Percentiles rank a stretch among this genome's conserved stretches.
Conservation (phyloP, 2,113 vertebrate genomes). For the Pipa parva region DNA sequence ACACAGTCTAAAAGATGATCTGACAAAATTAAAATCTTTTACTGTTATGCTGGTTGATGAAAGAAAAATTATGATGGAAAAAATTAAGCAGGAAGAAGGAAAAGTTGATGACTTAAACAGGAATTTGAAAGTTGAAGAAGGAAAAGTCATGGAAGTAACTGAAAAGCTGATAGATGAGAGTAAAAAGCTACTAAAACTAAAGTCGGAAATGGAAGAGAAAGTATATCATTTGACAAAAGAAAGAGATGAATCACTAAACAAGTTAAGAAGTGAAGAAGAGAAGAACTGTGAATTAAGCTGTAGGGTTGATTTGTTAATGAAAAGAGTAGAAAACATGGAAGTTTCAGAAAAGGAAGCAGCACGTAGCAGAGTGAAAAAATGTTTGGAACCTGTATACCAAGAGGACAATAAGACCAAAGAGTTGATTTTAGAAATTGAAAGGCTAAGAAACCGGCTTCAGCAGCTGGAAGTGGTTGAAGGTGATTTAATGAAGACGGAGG, state of each 20-base stretch:
- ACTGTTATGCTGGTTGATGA: slow-evolving; percentile 89
- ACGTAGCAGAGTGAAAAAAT: slow-evolving; percentile 60
- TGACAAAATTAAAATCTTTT: slow-evolving; percentile 90
- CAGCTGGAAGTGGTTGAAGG: slow-evolving; percentile 90
- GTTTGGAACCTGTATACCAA: slow-evolving; percentile 57
- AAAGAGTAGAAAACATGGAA: slow-evolving; percentile 73
- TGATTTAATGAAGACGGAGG: slow-evolving; percentile 93
- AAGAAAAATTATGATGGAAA: slow-evolving; percentile 84
- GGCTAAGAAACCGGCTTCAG: slow-evolving; percentile 81
- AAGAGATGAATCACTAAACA: slow-evolving; percentile 72
- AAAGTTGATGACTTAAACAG: slow-evolving; percentile 76
- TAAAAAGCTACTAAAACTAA: slow-evolving; percentile 86
- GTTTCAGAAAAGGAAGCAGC: slow-evolving; percentile 69
- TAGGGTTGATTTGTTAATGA: slow-evolving; percentile 71
- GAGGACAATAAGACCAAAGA: slow-evolving; percentile 83
- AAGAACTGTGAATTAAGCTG: slow-evolving; percentile 70
- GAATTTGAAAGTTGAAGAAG: slow-evolving; percentile 82
- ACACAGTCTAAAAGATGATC: slow-evolving; percentile 80
- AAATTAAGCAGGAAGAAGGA: slow-evolving; percentile 84
- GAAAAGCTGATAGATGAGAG: slow-evolving; percentile 97
- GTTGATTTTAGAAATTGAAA: slow-evolving; percentile 79
- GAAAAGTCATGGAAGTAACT: slow-evolving; percentile 89
- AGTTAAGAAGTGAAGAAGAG: slow-evolving; percentile 77
- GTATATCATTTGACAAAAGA: slow-evolving; percentile 73
- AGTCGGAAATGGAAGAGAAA: slow-evolving; percentile 87